phyloP scores from a whole-genome alignment of 2,113 vertebrate species.

The Psittacara wagleri region DNA sequence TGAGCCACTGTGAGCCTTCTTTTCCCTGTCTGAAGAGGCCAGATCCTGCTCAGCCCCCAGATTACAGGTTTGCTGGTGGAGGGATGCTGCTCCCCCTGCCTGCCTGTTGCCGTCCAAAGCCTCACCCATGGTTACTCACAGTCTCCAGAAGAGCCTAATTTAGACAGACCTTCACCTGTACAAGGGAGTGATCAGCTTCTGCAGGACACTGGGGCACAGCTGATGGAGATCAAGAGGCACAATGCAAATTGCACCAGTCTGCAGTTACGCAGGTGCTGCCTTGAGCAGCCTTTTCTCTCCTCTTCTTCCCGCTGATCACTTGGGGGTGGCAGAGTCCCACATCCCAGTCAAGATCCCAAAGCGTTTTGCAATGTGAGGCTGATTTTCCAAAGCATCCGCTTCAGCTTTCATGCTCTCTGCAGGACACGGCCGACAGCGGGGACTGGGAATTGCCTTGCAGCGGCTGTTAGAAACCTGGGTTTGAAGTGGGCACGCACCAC shows the following conservation, averaged over 20 bases:
- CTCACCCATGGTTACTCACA: rapidly evolving
- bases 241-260: background rate
- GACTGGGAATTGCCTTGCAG: background rate
- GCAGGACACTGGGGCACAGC: background rate
- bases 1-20: background rate
- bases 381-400: background rate
- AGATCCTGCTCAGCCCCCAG: background rate
- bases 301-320: background rate
- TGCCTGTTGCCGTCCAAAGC: rapidly evolving
- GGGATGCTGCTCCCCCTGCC: background rate
- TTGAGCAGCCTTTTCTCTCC: background rate
- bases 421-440: rapidly evolving
- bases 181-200: background rate
- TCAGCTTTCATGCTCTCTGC: rapidly evolving
- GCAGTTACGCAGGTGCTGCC: rapidly evolving
- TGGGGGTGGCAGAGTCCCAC: slow-evolving; percentile 31
- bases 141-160: background rate
- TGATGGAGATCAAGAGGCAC: background rate
- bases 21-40: background rate
- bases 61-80: background rate
- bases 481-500: background rate
- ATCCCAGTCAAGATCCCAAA: background rate
- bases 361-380: rapidly evolving
- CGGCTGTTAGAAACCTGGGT: background rate
- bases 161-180: background rate